phyloP scores from a whole-genome alignment of 2,888 invertebrate species.

The Diarsia rubi region DNA sequence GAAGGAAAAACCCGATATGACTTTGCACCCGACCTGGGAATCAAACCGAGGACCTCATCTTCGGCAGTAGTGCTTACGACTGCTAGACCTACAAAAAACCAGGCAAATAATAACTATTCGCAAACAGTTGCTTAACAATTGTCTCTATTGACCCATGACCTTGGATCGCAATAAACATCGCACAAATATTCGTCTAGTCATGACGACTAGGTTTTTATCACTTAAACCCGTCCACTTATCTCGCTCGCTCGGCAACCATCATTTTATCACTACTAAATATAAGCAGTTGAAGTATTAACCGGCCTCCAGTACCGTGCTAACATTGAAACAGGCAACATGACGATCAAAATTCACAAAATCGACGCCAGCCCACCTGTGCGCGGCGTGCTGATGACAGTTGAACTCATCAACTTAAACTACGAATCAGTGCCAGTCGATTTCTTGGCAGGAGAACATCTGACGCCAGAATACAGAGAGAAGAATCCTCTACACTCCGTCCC shows the following conservation, averaged over 20 bases:
- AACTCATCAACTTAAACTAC: constrained; percentile 70
- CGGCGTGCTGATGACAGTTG: constrained; percentile 70
- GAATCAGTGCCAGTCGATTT: constrained; percentile 67
- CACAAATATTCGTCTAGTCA: background rate
- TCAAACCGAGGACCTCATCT: background rate
- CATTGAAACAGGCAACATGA: constrained; percentile 63
- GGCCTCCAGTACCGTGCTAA: constrained; percentile 15
- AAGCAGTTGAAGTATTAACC: constrained; percentile 9
- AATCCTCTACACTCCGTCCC: constrained; percentile 75
- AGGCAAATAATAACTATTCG: background rate
- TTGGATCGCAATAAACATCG: background rate
- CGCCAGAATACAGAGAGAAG: constrained; percentile 71
- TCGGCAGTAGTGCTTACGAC: background rate
- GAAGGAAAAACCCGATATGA: no score
- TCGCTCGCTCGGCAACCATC: background rate
- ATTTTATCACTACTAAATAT: constrained; percentile 26
- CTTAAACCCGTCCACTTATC: constrained; percentile 22
- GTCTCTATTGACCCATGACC: background rate
- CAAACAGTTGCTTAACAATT: background rate
- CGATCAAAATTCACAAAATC: constrained; percentile 69
- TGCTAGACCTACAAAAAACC: background rate
- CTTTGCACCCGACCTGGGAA: background rate
- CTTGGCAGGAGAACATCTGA: constrained; percentile 59
- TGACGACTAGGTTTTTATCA: constrained; percentile 8
- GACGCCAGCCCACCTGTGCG: constrained; percentile 72